These are phyloP conservation scores for Ariopsis seemanni DNA, from an alignment of 2,113 vertebrate genomes.

Conservation along the genomic window DNA sequence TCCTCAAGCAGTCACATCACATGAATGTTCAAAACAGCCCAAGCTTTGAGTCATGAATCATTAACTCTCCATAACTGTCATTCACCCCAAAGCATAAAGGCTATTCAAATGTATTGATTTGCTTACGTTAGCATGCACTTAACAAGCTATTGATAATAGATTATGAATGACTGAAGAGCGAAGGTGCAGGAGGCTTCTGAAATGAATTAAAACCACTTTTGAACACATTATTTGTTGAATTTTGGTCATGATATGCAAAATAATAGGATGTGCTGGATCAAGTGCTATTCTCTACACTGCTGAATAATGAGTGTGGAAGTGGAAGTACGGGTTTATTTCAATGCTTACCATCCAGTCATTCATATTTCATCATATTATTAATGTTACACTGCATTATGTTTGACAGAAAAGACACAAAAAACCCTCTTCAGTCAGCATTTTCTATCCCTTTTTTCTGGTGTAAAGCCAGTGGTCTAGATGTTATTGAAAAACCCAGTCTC, in stretches of 20 bases:
- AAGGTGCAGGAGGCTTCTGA: neutral
- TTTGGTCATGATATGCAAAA: neutral
- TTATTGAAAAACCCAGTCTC: neutral
- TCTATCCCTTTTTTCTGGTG: neutral
- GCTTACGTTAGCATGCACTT: slow-evolving; percentile 43
- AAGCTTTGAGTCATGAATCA: slow-evolving; percentile 22
- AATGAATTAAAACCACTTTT: neutral
- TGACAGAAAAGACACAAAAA: neutral
- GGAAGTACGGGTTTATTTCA: neutral
- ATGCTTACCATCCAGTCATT: neutral
- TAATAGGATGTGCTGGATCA: neutral
- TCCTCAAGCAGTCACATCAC: neutral
- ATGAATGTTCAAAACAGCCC: neutral
- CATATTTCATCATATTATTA: neutral
- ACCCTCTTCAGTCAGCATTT: neutral
- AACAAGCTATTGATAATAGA: slow-evolving; percentile 27
- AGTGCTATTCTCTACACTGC: neutral
- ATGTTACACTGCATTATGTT: neutral
- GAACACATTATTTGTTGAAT: too few species aligned
- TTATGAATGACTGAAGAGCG: slow-evolving; percentile 28
- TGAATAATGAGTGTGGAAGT: too few species aligned
- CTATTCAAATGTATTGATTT: slow-evolving; percentile 49
- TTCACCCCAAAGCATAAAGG: slow-evolving; percentile 19
- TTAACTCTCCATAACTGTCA: slow-evolving; percentile 11
- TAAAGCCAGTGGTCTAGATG: neutral